Evolutionary conservation across 2,113 vertebrate species (phyloP).

Genomic region (Euleptes europaea): DNA sequence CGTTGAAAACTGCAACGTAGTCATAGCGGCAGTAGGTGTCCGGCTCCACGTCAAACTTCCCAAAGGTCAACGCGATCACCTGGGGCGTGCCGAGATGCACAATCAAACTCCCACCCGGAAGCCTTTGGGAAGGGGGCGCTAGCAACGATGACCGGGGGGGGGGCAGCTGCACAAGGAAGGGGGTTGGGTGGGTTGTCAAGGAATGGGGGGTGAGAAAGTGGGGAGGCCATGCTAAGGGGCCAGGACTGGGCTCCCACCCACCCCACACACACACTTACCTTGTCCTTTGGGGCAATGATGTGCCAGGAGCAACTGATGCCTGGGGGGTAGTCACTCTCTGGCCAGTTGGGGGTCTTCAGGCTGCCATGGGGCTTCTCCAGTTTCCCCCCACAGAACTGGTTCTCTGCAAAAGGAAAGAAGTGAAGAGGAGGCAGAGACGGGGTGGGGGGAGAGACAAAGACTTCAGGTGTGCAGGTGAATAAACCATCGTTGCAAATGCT

Average conservation of each 20-base stretch:
- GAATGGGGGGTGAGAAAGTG: background rate
- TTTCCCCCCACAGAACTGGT: conserved; percentile 89
- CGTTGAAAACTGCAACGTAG: conserved; percentile 88
- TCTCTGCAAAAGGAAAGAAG: conserved; percentile 71
- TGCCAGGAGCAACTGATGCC: conserved; percentile 95
- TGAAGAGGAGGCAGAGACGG: conserved; percentile 11
- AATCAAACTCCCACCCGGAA: accelerated
- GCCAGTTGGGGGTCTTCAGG: conserved; percentile 90
- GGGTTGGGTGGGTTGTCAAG: background rate
- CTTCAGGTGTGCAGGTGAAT: too few species aligned
- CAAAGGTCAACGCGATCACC: conserved; percentile 87
- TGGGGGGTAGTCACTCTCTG: conserved; percentile 86
- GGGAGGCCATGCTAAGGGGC: too few species aligned
- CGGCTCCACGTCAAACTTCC: conserved; percentile 86
- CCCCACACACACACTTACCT: too few species aligned
- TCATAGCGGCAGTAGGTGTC: conserved; percentile 91
- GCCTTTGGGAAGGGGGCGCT: accelerated
- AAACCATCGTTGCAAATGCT: too few species aligned
- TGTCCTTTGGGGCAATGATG: conserved; percentile 83
- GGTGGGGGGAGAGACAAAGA: conserved; percentile 6
- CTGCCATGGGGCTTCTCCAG: conserved; percentile 85
- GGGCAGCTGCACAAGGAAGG: background rate
- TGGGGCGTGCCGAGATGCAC: conserved; percentile 30
- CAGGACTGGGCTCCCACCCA: background rate
- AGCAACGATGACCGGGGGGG: background rate